Evolutionary conservation across 1,140 invertebrate species (phyloP).

Genomic region (Leptonema lineaticorne): DNA sequence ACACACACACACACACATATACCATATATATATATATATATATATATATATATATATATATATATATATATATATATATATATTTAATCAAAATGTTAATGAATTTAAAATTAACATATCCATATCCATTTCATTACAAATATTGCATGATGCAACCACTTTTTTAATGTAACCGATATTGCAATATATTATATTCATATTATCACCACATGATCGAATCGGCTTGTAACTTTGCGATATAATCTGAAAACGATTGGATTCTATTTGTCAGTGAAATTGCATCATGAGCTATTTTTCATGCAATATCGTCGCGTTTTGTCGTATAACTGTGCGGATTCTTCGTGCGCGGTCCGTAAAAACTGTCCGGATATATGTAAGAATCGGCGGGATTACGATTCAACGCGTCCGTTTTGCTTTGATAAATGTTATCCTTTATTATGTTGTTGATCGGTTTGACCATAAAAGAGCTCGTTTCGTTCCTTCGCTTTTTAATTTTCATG

Average conservation of each 20-base stretch:
- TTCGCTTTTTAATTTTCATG: conserved; percentile 55
- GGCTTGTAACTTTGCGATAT: conserved; percentile 53
- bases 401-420: conserved; percentile 47
- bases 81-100: too few species aligned
- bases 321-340: conserved; percentile 53
- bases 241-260: conserved; percentile 54
- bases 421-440: conserved; percentile 51
- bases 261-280: conserved; percentile 56
- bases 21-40: too few species aligned
- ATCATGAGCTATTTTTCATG: conserved; percentile 58
- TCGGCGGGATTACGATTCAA: conserved; percentile 50
- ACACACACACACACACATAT: too few species aligned
- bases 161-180: background rate
- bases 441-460: conserved; percentile 48
- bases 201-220: conserved; percentile 56
- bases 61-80: too few species aligned
- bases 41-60: too few species aligned
- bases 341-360: conserved; percentile 53
- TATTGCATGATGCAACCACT: conserved; percentile 19
- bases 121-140: background rate
- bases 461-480: conserved; percentile 47
- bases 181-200: background rate
- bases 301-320: conserved; percentile 50
- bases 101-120: too few species aligned
- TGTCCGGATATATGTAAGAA: conserved; percentile 54